These are phyloP conservation scores for Australoheros facetus DNA, from an alignment of 2,797 vertebrate genomes.

Conservation along the genomic window DNA sequence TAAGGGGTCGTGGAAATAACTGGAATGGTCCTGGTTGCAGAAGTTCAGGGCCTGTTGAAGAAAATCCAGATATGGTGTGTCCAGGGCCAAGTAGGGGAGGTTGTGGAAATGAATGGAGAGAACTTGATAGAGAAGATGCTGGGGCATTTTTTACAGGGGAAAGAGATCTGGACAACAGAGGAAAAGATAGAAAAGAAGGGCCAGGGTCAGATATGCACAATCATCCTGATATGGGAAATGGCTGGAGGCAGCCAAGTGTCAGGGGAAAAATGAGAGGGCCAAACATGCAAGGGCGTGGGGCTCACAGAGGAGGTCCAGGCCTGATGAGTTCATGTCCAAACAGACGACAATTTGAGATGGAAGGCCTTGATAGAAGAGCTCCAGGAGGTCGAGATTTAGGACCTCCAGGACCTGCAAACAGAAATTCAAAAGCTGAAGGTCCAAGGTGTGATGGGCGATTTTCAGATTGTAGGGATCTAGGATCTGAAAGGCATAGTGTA, in stretches of 20 bases:
- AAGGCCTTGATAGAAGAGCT: slow-evolving; percentile 36
- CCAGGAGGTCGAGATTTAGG: slow-evolving; percentile 36
- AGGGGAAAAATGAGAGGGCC: slow-evolving; percentile 31
- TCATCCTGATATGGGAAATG: slow-evolving; percentile 31
- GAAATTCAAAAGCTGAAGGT: slow-evolving; percentile 34
- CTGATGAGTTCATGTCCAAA: slow-evolving; percentile 21
- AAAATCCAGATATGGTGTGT: slow-evolving; percentile 21
- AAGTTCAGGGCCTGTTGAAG: slow-evolving; percentile 13
- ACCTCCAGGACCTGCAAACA: slow-evolving; percentile 12
- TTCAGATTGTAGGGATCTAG: slow-evolving; percentile 28
- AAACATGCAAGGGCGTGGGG: slow-evolving; percentile 25
- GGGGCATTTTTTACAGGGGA: slow-evolving; percentile 38
- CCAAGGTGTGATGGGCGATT: slow-evolving; percentile 27
- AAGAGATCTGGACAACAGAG: slow-evolving; percentile 32
- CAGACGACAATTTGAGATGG: slow-evolving; percentile 45
- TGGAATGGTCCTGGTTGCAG: slow-evolving; percentile 35
- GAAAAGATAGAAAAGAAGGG: slow-evolving; percentile 29
- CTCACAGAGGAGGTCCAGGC: slow-evolving; percentile 20
- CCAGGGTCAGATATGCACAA: slow-evolving; percentile 29
- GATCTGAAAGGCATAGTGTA: slow-evolving; percentile 36
- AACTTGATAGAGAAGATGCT: slow-evolving; percentile 13
- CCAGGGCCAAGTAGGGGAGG: slow-evolving; percentile 14
- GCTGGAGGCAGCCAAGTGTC: slow-evolving; percentile 37
- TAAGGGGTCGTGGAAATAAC: slow-evolving; percentile 35
- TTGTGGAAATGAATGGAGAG: slow-evolving; percentile 48